These are phyloP conservation scores for Beris chalybata DNA, from an alignment of 2,888 invertebrate species.

Conservation along the genomic window DNA sequence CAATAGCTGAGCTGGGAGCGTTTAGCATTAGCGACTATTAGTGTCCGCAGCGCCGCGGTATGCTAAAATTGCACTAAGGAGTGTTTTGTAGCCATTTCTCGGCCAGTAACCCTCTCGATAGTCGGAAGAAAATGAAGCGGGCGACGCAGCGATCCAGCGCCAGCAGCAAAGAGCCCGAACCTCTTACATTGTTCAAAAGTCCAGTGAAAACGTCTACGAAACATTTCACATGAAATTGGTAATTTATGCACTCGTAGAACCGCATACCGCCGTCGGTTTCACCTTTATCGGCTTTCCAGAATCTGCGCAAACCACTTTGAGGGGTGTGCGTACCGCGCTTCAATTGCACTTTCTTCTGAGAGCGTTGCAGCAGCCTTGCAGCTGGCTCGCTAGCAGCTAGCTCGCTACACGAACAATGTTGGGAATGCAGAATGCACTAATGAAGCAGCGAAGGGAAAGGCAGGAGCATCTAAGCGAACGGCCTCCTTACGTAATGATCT, in stretches of 20 bases:
- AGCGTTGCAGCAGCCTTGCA: conserved; percentile 11
- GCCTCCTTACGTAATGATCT: too few species aligned
- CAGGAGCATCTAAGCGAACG: conserved; percentile 11
- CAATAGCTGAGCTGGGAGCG: too few species aligned
- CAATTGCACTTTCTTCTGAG: conserved; percentile 20
- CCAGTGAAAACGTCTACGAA: too few species aligned
- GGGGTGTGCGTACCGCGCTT: not conserved
- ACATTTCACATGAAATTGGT: not conserved
- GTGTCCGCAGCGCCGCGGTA: conserved; percentile 7
- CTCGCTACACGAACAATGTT: too few species aligned
- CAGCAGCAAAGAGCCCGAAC: not conserved
- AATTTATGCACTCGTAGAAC: conserved; percentile 8
- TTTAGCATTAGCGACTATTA: too few species aligned
- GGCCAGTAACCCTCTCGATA: too few species aligned
- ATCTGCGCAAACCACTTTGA: conserved; percentile 22
- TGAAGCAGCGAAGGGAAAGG: not conserved
- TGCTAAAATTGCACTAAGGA: conserved; percentile 18
- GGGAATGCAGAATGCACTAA: not conserved
- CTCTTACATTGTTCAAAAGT: too few species aligned
- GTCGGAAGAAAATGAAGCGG: too few species aligned
- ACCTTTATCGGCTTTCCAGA: conserved; percentile 19
- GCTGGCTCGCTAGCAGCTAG: not conserved
- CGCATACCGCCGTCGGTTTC: not conserved
- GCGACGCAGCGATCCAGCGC: not conserved
- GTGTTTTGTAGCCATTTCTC: conserved; percentile 5